Conservation (phyloP, 1,140 invertebrate species). For the Paraescarpia echinospica region DNA sequence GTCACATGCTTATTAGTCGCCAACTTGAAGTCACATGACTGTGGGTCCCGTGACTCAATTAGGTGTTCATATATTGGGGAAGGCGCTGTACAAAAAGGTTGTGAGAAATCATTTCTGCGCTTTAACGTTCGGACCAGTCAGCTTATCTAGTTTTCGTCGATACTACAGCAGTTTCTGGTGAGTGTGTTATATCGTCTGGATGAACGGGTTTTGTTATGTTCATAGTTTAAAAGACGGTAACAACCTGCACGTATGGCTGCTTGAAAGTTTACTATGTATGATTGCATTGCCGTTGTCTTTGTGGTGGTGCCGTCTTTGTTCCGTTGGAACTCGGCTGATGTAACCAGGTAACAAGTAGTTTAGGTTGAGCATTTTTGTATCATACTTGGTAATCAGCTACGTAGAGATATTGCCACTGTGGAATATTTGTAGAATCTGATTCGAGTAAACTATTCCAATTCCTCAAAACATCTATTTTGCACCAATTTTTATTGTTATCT, state of each 20-base stretch:
- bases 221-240: neutral
- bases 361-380: neutral
- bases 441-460: no score
- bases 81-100: neutral
- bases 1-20: neutral
- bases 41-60: neutral
- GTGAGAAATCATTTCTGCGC: neutral
- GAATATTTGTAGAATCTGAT: no score
- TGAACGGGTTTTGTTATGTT: neutral
- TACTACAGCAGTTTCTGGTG: neutral
- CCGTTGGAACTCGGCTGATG: neutral
- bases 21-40: neutral
- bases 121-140: neutral
- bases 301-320: neutral
- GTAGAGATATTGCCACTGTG: neutral
- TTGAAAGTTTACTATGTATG: neutral
- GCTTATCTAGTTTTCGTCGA: neutral
- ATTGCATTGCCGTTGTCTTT: neutral
- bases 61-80: neutral
- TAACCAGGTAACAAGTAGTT: neutral
- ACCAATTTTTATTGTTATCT: no score
- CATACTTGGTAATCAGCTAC: neutral
- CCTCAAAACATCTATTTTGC: no score
- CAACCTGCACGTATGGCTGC: neutral
- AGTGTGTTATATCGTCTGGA: neutral